Evolutionary conservation across 2,797 vertebrate genomes (phyloP), one percentile per base, ranked within the genome.

Genomic region (Myotis pilosus): DNA sequence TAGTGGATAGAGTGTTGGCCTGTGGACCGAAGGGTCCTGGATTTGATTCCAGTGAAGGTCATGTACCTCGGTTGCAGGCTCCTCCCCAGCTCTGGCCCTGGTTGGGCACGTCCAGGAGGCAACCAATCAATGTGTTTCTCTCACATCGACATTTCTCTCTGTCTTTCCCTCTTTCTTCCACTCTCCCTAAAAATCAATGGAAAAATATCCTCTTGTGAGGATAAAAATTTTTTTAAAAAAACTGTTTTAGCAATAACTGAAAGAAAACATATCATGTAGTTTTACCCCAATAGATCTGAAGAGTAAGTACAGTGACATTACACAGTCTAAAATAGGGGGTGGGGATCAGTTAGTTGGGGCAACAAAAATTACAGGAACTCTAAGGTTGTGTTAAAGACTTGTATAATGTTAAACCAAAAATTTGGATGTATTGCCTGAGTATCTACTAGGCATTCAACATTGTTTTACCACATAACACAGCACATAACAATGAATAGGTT

Each of bases 351-450:
- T 20, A 76, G 69, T 72, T 47, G 30, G 11, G 28, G 44, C 28
- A 83, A 93, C 25, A 74, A 83, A 82, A 33, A 87, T 49, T 55
- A 92, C 78, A 87, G 62, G 74, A 92, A 89, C 10, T 60, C 74
- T 60, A 23, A 55, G 49, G n/a, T 75, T n/a, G 5, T 41, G 16
- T 82, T 89, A 55, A n/a, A 64, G 53, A 72, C n/a, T 76, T 8
- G 8, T 7, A 62, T 30, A 72, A 55, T 22, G 11, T 60, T 8
- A 93, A 76, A 51, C 57, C 5, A 55, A 83, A 74, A 33, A 19
- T 41, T 30, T 0, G 1, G 5, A 75, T 80, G 41, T 55, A 3
- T 60, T 44, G 30, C 44, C 60, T 69, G 30, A 79, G 71, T 38
- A 36, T 7, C 75, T 68, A 36, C 41, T 89, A 11, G 20, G 74